These are phyloP conservation scores for Platyscapa corneri DNA, from an alignment of 1,140 invertebrate species.

Conservation along the genomic window DNA sequence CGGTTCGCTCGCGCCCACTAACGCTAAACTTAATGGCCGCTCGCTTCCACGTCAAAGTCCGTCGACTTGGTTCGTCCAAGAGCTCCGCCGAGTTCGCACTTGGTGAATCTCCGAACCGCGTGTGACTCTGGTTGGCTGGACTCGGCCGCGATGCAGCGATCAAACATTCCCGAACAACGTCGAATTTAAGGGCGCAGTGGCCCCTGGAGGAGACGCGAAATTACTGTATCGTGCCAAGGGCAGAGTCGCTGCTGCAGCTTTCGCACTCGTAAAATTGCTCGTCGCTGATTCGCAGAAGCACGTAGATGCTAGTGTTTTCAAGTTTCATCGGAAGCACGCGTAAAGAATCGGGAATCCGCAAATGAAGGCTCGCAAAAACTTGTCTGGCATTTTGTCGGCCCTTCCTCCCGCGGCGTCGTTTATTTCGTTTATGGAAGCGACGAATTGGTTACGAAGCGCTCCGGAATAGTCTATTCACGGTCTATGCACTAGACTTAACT, in stretches of 20 bases:
- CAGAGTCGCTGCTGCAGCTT: too few relatives aligned
- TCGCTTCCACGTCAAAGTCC: neutral
- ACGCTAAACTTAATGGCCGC: neutral
- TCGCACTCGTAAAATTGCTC: neutral
- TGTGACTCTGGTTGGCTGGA: too few relatives aligned
- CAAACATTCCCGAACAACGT: too few relatives aligned
- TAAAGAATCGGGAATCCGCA: neutral
- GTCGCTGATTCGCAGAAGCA: neutral
- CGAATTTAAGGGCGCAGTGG: too few relatives aligned
- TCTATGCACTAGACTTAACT: conserved; percentile 7
- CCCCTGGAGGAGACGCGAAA: too few relatives aligned
- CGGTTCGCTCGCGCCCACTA: neutral
- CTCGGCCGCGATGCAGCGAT: too few relatives aligned
- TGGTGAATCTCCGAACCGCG: too few relatives aligned
- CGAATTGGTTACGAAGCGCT: conserved; percentile 17
- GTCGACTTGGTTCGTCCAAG: too few relatives aligned
- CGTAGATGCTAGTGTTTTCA: neutral
- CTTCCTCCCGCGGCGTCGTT: too few relatives aligned
- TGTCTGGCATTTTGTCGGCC: neutral
- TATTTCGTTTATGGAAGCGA: conserved; percentile 13
- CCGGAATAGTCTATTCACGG: conserved; percentile 15
- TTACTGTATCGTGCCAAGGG: too few relatives aligned
- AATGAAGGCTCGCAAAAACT: conserved; percentile 4
- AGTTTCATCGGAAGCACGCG: neutral
- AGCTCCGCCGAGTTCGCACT: too few relatives aligned